Evolutionary conservation across 2,113 vertebrate species (phyloP), one percentile per base, ranked within the genome.

Genomic region (Aptenodytes patagonicus): DNA sequence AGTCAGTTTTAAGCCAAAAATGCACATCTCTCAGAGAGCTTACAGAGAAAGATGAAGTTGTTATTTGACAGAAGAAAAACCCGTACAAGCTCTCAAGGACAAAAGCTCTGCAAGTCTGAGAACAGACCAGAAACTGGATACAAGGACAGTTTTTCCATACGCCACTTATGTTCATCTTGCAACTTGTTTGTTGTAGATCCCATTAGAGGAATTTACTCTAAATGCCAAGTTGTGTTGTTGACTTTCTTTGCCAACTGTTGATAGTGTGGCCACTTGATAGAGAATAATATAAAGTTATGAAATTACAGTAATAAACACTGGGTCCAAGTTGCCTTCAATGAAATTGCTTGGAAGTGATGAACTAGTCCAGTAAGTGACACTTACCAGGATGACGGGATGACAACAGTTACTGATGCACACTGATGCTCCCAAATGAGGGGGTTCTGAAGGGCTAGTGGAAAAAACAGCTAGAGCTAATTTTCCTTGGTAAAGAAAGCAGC

Each of bases 121-220:
- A 76, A 32, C 18, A 40, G 17, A 8, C 11, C 51, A 77, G 24
- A 76, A 90, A 17, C 9, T 44, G 28, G 26, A 17, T 22, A 9
- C 0, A 42, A 51, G 28, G 51, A 13, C 13, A 66, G 26, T 4
- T 70, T 83, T 69, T 40, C 58, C 58, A 26, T 25, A 22, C 14
- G 38, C 8, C 31, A 6, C 18, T 26, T 36, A 13, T 0, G 0
- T 54, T 62, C 32, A 9, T n/a, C 65, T 83, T 54, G 19, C 12
- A 77, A 32, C 36, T 54, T 34, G 6, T 57, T 91, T 60, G 29
- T 54, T 40, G 11, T n/a, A 46, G 52, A 29, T 87, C 51, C 40
- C 32, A 14, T 24, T 4, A 52, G 36, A 62, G 31, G 26, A 89
- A 61, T 14, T 90, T 9, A 17, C 11, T 6, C 36, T 21, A 47